A percentile compares a stretch with the other conserved stretches of the same genome.
These are phyloP conservation scores for Threskiornis aethiopicus DNA, from an alignment of 2,797 vertebrate species.

Conservation along the genomic window DNA sequence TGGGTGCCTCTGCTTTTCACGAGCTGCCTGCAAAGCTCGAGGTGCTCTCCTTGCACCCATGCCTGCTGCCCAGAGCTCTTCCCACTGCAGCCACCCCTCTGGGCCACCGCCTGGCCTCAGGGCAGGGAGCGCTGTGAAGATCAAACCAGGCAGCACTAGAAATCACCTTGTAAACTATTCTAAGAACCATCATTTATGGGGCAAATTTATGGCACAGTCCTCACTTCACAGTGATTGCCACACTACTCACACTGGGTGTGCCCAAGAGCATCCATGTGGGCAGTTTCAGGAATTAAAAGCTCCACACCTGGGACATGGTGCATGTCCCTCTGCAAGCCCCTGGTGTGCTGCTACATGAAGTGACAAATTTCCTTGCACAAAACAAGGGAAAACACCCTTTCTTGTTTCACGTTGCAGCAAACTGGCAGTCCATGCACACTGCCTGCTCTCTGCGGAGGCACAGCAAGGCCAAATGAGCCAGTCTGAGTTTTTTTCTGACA, in stretches of 20 bases:
- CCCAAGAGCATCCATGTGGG: neutral
- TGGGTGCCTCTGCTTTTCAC: neutral
- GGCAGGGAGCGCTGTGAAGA: neutral
- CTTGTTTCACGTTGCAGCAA: neutral
- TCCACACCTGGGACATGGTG: rapidly evolving
- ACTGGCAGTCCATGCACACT: rapidly evolving
- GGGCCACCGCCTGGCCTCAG: neutral
- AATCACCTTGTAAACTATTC: neutral
- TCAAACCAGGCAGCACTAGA: neutral
- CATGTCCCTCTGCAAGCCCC: neutral
- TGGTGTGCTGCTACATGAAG: neutral
- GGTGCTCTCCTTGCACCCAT: neutral
- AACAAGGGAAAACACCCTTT: neutral
- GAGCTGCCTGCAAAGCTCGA: neutral
- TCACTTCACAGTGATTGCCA: neutral
- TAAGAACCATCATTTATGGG: neutral
- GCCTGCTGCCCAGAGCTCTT: neutral
- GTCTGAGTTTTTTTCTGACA: neutral
- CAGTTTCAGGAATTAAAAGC: neutral
- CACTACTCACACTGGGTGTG: neutral
- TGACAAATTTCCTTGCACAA: neutral
- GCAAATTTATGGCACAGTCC: neutral
- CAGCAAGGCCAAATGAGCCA: neutral
- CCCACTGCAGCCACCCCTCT: neutral
- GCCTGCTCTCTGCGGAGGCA: neutral